Evolutionary conservation across 2,113 vertebrate species (phyloP).

Genomic region (Delphinapterus leucas): DNA sequence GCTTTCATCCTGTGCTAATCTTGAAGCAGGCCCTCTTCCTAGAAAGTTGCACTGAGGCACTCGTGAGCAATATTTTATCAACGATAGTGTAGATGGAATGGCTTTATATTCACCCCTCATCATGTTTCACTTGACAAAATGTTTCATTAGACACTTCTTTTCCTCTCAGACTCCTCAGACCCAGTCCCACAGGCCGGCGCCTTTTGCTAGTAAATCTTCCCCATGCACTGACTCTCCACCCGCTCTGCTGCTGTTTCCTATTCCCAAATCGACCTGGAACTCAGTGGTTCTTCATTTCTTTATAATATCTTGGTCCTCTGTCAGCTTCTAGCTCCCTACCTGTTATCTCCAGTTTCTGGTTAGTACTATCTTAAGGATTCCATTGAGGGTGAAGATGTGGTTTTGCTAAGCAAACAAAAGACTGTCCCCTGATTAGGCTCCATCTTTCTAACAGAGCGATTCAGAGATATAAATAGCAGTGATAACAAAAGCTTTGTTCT

Average conservation of each 20-base stretch:
- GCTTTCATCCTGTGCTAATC: not conserved
- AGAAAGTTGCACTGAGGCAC: not conserved
- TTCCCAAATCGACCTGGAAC: not conserved
- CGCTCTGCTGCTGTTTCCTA: not conserved
- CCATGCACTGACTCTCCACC: fast-evolving
- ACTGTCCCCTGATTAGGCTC: not conserved
- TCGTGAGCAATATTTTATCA: not conserved
- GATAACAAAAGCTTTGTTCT: not conserved
- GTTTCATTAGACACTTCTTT: not conserved
- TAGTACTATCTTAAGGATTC: not conserved
- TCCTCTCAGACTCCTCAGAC: not conserved
- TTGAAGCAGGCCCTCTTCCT: not conserved
- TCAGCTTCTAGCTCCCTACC: not conserved
- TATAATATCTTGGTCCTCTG: not conserved
- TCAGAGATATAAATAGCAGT: not conserved
- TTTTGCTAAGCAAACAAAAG: not conserved
- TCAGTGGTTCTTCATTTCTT: not conserved
- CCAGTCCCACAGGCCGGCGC: fast-evolving
- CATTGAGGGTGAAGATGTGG: not conserved
- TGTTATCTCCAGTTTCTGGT: not conserved
- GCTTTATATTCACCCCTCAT: not conserved
- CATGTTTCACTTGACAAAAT: not conserved
- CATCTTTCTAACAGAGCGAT: not conserved
- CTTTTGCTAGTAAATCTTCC: fast-evolving
- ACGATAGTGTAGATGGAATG: not conserved